Evolutionary conservation across 2,113 vertebrate genomes (phyloP).

Genomic region (Symphodus melops): DNA sequence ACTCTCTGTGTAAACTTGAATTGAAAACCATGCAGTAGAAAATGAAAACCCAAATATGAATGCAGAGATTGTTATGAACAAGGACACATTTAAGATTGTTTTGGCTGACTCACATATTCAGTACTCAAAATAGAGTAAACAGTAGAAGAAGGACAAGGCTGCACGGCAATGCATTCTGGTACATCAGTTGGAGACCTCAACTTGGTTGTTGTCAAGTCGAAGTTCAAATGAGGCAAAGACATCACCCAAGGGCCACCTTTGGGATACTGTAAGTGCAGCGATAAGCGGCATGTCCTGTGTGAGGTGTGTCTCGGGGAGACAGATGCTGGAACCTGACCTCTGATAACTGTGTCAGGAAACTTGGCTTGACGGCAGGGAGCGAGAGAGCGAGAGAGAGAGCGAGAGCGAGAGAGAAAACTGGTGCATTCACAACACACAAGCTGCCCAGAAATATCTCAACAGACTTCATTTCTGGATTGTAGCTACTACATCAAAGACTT

Average conservation of each 20-base stretch:
- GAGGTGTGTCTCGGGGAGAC: slow-evolving; percentile 55
- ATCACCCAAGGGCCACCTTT: slow-evolving; percentile 27
- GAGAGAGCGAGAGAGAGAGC: slow-evolving; percentile 34
- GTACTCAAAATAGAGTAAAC: not conserved
- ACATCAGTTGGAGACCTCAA: not conserved
- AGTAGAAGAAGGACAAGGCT: not conserved
- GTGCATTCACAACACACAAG: slow-evolving; percentile 19
- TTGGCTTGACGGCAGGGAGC: slow-evolving; percentile 52
- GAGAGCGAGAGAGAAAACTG: not conserved
- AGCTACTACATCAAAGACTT: slow-evolving; percentile 46
- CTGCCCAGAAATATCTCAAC: slow-evolving; percentile 39
- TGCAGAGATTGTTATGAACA: not conserved
- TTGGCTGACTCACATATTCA: not conserved
- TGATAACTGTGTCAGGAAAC: slow-evolving; percentile 67
- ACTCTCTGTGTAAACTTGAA: not conserved
- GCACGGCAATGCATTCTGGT: not conserved
- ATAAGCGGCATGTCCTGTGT: slow-evolving; percentile 47
- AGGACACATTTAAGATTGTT: not conserved
- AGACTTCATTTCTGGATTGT: slow-evolving; percentile 33
- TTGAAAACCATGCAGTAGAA: not conserved
- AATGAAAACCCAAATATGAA: not conserved
- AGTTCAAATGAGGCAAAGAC: slow-evolving; percentile 21
- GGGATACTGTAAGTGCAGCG: slow-evolving; percentile 39
- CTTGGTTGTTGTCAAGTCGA: slow-evolving; percentile 8
- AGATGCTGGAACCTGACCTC: slow-evolving; percentile 65